These are phyloP conservation scores for Pantherophis alleghaniensis DNA, from an alignment of 2,797 vertebrate species.

Conservation along the genomic window DNA sequence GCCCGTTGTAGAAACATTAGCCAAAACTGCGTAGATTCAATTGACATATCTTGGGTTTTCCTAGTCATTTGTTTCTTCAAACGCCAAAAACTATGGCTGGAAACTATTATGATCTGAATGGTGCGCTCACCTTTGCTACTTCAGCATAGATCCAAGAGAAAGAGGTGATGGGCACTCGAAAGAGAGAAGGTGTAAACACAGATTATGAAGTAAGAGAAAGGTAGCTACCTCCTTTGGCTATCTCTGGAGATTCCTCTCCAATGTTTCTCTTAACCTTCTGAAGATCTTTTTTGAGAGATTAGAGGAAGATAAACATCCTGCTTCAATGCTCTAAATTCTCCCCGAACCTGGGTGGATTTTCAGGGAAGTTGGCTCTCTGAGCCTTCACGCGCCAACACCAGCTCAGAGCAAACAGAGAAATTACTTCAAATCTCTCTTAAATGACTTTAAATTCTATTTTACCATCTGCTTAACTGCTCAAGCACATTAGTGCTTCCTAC, in stretches of 20 bases:
- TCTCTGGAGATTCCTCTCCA: too few species aligned
- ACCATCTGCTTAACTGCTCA: background rate
- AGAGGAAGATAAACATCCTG: background rate
- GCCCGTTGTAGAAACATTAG: background rate
- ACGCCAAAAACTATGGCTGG: background rate
- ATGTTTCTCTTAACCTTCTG: background rate
- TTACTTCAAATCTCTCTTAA: background rate
- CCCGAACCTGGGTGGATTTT: background rate
- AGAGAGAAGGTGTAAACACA: background rate
- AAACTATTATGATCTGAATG: background rate
- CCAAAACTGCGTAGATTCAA: background rate
- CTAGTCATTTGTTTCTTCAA: background rate
- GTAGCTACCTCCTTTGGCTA: background rate
- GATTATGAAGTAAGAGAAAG: background rate
- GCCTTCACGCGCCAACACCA: background rate
- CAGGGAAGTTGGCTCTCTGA: background rate
- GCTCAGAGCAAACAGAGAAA: background rate
- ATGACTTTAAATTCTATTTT: background rate
- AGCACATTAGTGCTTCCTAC: background rate
- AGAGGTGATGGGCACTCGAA: background rate
- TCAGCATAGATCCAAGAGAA: background rate
- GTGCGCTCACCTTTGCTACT: background rate
- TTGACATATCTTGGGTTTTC: background rate
- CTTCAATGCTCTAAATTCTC: background rate
- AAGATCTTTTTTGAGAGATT: background rate